phyloP scores from a whole-genome alignment of 2,113 vertebrate genomes.

The Tragulus kanchil region DNA sequence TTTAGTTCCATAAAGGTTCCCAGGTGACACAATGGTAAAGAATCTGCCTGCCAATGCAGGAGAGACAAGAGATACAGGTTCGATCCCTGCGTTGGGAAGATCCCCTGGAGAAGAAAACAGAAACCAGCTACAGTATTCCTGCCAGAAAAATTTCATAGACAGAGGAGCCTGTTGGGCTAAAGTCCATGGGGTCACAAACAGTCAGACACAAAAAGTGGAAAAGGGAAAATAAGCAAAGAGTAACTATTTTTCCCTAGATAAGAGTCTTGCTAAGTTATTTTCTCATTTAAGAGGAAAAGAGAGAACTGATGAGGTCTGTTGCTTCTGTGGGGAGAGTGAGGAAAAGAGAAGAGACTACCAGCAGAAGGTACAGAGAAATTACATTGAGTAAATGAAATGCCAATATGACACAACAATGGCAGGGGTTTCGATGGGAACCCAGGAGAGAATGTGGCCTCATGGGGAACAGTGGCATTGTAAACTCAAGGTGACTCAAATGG shows the following conservation, averaged over 20 bases:
- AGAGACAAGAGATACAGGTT: background rate
- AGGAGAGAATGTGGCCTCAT: background rate
- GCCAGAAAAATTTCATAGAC: background rate
- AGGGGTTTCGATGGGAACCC: background rate
- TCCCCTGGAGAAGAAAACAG: background rate
- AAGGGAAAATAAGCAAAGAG: background rate
- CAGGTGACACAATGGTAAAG: background rate
- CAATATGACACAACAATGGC: accelerated
- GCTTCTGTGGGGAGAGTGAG: background rate
- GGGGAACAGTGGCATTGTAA: background rate
- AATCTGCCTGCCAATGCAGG: background rate
- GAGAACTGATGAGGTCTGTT: background rate
- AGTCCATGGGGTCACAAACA: background rate
- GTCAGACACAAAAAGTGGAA: background rate
- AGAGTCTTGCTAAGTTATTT: background rate
- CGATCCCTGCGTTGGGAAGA: background rate
- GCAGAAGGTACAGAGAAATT: background rate
- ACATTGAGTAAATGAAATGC: background rate
- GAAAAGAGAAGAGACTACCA: background rate
- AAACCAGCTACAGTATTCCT: background rate
- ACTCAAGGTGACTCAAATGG: background rate
- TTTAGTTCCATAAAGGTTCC: background rate
- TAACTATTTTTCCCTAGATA: background rate
- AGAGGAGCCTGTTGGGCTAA: background rate
- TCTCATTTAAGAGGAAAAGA: background rate